Conservation (phyloP, 2,888 invertebrate genomes). For the Tetranychus piercei region DNA sequence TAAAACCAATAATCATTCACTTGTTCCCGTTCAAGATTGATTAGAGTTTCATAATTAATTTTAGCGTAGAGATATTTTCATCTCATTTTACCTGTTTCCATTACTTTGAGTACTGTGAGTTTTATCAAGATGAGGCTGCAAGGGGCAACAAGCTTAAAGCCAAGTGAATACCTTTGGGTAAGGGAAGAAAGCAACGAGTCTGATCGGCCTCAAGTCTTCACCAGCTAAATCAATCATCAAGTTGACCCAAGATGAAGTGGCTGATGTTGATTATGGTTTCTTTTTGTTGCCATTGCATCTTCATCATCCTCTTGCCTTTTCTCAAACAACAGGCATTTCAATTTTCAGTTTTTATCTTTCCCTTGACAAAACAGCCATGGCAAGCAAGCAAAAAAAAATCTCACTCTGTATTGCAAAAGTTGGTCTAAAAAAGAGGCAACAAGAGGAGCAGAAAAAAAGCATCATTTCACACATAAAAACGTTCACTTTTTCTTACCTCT, state of each 20-base stretch:
- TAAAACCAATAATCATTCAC: too few species aligned
- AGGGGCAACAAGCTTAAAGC: too few species aligned
- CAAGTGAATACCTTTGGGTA: not conserved
- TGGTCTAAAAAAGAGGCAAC: not conserved
- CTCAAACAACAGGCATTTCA: not conserved
- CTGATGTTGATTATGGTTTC: not conserved
- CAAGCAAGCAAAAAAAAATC: not conserved
- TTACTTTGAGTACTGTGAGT: too few species aligned
- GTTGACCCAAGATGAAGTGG: not conserved
- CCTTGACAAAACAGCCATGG: not conserved
- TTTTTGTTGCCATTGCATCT: not conserved
- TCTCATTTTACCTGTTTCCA: too few species aligned
- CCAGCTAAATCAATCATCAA: not conserved
- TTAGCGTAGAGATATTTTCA: too few species aligned
- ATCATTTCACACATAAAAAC: too few species aligned
- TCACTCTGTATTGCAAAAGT: not conserved
- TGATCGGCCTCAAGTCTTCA: not conserved
- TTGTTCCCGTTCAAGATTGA: too few species aligned
- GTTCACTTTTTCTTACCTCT: too few species aligned
- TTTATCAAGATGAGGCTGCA: too few species aligned
- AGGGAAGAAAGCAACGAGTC: not conserved
- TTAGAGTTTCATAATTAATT: too few species aligned
- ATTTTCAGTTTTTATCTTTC: not conserved
- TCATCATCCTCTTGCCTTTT: not conserved
- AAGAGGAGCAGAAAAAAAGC: too few species aligned